Evolutionary conservation across 2,113 vertebrate species (phyloP).

Genomic region (Notechis scutatus): DNA sequence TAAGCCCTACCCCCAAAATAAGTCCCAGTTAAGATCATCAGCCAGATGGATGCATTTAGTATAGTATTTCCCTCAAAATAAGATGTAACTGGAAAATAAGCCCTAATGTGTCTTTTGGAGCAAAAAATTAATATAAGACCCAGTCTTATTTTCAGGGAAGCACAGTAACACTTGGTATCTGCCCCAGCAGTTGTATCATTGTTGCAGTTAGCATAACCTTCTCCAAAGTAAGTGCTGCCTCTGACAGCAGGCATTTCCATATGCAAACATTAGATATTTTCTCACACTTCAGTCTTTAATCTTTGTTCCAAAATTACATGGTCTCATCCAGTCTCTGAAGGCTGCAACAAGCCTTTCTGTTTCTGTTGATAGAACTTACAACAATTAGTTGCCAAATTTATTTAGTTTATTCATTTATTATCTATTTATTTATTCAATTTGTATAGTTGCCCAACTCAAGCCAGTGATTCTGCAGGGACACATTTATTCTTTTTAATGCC

Average conservation of each 20-base stretch:
- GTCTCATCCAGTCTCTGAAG: not conserved
- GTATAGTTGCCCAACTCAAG: not conserved
- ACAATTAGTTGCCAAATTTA: not conserved
- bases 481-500: not conserved
- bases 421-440: not conserved
- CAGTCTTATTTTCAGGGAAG: no score
- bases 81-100: no score
- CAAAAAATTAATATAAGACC: no score
- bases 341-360: not conserved
- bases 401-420: not conserved
- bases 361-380: not conserved
- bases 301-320: not conserved
- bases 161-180: not conserved
- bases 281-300: not conserved
- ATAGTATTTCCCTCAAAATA: no score
- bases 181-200: no score
- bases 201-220: not conserved
- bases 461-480: not conserved
- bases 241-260: not conserved
- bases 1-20: no score
- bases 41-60: no score
- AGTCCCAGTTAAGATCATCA: no score
- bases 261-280: not conserved
- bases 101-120: no score
- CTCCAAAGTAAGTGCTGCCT: not conserved